Conservation (phyloP, 2,888 invertebrate genomes). For the Cerastis rubricosa region DNA sequence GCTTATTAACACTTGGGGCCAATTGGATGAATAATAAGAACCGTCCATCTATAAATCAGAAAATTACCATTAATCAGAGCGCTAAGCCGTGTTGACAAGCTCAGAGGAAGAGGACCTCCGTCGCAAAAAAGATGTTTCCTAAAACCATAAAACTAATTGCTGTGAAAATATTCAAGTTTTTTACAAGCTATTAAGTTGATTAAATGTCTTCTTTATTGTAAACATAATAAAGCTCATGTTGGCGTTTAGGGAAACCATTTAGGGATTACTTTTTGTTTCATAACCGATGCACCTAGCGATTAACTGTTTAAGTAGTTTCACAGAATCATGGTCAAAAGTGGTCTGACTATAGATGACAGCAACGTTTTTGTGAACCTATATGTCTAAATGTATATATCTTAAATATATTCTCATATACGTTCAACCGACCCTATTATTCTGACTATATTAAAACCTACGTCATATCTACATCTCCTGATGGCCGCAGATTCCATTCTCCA, state of each 20-base stretch:
- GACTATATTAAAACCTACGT: background rate
- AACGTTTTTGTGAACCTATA: background rate
- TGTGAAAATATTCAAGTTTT: conserved; percentile 9
- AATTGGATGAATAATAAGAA: background rate
- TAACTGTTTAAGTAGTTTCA: background rate
- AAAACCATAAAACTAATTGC: conserved; percentile 6
- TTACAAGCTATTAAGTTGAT: background rate
- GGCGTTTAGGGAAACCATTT: background rate
- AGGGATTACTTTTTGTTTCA: background rate
- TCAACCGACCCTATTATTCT: background rate
- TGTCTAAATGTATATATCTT: too few species aligned
- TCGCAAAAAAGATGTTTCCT: conserved; percentile 32
- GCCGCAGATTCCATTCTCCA: background rate
- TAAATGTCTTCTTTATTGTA: background rate
- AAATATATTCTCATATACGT: background rate
- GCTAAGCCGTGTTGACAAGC: conserved; percentile 61
- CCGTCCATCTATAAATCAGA: background rate
- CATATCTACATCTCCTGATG: background rate
- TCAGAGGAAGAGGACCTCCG: conserved; percentile 35
- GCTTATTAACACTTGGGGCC: background rate
- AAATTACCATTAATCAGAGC: conserved; percentile 64
- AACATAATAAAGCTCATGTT: background rate
- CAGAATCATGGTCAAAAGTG: background rate
- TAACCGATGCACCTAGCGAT: background rate
- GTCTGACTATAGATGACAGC: background rate